These are phyloP conservation scores for Chrysotoxum bicinctum DNA, from an alignment of 2,888 invertebrate genomes.

Conservation along the genomic window DNA sequence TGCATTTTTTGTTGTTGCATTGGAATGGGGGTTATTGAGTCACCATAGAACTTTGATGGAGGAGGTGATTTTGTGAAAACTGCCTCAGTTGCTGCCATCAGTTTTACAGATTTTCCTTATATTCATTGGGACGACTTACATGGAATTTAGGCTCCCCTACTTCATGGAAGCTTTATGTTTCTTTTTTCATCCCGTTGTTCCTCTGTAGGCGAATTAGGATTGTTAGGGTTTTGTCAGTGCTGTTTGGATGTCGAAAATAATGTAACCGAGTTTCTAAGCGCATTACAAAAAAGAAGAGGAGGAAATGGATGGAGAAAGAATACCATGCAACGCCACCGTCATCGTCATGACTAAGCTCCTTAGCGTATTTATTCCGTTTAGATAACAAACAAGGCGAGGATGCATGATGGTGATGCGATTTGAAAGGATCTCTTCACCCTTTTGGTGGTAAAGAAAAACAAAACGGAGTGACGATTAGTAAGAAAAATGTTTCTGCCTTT, in stretches of 20 bases:
- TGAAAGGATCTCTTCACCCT: slow-evolving; percentile 4
- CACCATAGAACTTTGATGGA: background rate
- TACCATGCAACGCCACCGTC: background rate
- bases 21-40: background rate
- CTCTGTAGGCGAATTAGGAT: slow-evolving; percentile 28
- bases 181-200: background rate
- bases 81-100: background rate
- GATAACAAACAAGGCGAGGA: slow-evolving; percentile 18
- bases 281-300: slow-evolving; percentile 25
- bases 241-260: slow-evolving; percentile 24
- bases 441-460: slow-evolving; percentile 16
- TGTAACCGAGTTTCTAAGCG: slow-evolving; percentile 43
- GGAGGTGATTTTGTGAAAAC: slow-evolving; percentile 14
- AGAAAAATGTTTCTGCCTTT: background rate
- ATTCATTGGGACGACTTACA: slow-evolving; percentile 55
- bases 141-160: slow-evolving; percentile 29
- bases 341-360: slow-evolving; percentile 37
- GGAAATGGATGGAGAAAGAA: slow-evolving; percentile 25
- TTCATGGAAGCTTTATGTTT: slow-evolving; percentile 23
- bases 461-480: slow-evolving; percentile 17
- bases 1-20: slow-evolving; percentile 20
- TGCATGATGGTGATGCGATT: slow-evolving; percentile 22
- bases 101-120: slow-evolving; percentile 34
- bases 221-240: slow-evolving; percentile 36
- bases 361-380: slow-evolving; percentile 42